These are phyloP conservation scores for Syngnathus rostellatus DNA, from an alignment of 2,797 vertebrate species.

Conservation along the genomic window DNA sequence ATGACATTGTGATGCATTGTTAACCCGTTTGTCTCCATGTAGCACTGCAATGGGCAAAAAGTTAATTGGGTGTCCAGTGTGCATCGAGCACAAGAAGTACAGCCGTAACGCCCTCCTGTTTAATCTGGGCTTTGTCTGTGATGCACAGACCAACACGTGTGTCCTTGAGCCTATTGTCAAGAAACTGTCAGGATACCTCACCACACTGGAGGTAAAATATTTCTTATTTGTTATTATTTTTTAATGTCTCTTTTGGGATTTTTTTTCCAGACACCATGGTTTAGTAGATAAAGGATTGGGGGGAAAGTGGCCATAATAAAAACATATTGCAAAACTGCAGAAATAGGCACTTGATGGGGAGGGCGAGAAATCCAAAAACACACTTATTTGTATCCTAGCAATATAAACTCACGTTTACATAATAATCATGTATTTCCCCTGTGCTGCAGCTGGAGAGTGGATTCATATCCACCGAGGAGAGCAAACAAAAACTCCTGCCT, in stretches of 20 bases:
- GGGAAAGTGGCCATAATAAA: too few species aligned
- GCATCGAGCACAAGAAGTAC: conserved; percentile 98
- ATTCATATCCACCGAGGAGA: conserved; percentile 94
- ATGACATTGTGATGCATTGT: background rate
- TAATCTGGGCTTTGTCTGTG: conserved; percentile 92
- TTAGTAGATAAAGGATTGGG: too few species aligned
- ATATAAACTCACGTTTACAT: too few species aligned
- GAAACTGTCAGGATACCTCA: conserved; percentile 95
- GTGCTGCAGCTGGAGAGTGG: conserved; percentile 84
- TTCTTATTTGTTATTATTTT: background rate
- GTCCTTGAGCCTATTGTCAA: conserved; percentile 95
- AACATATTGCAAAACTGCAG: too few species aligned
- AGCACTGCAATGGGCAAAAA: conserved; percentile 99
- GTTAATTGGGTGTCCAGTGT: conserved; percentile 93
- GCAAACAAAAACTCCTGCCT: conserved; percentile 92
- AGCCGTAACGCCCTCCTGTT: conserved; percentile 93
- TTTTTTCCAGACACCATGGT: too few species aligned
- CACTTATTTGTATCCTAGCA: too few species aligned
- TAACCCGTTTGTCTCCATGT: conserved; percentile 13
- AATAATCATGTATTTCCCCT: background rate
- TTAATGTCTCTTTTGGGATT: too few species aligned
- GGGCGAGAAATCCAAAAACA: too few species aligned
- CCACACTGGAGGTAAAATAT: conserved; percentile 83
- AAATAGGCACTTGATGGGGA: too few species aligned
- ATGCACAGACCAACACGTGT: conserved; percentile 88